phyloP scores from a whole-genome alignment of 2,797 vertebrate genomes.

The Aotus griseimembra region DNA sequence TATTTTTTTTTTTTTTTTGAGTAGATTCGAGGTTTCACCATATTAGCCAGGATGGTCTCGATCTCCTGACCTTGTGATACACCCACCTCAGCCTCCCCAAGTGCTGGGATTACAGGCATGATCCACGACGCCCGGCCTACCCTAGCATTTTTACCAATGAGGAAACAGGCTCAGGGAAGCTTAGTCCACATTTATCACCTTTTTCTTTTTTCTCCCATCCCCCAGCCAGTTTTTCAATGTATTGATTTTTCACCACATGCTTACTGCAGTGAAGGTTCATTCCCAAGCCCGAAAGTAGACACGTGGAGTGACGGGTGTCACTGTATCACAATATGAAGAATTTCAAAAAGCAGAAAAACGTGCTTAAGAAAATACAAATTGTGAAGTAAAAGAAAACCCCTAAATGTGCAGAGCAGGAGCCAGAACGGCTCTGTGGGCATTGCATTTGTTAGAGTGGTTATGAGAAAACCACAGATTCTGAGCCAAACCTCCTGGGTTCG shows the following conservation, averaged over 20 bases:
- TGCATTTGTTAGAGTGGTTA: background rate
- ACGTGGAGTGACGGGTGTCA: background rate
- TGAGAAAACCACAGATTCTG: background rate
- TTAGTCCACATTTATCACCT: background rate
- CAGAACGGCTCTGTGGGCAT: background rate
- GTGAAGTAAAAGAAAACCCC: background rate
- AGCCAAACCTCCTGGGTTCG: background rate
- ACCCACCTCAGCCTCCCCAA: too few relatives aligned
- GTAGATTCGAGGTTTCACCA: too few relatives aligned
- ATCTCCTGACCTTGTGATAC: too few relatives aligned
- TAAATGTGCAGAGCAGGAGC: background rate
- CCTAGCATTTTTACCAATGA: background rate
- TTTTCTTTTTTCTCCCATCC: too few relatives aligned
- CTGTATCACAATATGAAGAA: background rate
- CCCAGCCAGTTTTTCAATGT: background rate
- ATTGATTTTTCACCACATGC: accelerated
- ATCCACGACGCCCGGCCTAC: too few relatives aligned
- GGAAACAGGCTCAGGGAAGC: background rate
- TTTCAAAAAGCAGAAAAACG: background rate
- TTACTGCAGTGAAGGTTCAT: accelerated
- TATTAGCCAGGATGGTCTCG: too few relatives aligned
- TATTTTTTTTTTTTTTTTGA: too few relatives aligned
- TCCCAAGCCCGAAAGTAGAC: background rate
- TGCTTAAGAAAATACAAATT: background rate
- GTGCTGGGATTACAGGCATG: too few relatives aligned